A percentile compares a stretch with the other conserved stretches of the same genome.
Conservation (phyloP, 2,888 invertebrate species). For the Celastrina argiolus region DNA sequence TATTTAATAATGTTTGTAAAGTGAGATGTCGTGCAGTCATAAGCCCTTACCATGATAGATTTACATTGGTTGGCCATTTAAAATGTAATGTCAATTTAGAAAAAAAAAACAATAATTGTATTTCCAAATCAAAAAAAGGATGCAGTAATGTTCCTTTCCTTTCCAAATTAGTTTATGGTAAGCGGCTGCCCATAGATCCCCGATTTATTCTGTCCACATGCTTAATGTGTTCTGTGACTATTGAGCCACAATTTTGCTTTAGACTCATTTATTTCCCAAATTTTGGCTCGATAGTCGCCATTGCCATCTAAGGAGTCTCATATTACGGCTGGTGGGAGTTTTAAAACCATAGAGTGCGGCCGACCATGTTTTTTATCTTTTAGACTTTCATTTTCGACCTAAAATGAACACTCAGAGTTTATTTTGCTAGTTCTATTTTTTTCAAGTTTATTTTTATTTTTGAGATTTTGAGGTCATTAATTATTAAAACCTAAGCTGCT, state of each 20-base stretch:
- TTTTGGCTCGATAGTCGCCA: slow-evolving; percentile 33
- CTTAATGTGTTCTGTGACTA: slow-evolving; percentile 38
- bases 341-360: slow-evolving; percentile 49
- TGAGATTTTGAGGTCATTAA: too few relatives aligned
- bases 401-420: slow-evolving; percentile 11
- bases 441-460: background rate
- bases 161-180: slow-evolving; percentile 35
- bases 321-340: slow-evolving; percentile 40
- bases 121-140: slow-evolving; percentile 6
- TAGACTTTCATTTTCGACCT: slow-evolving; percentile 16
- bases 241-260: slow-evolving; percentile 36
- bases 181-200: slow-evolving; percentile 36
- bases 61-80: slow-evolving; percentile 12
- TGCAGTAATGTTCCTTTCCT: slow-evolving; percentile 12
- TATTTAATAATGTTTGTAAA: slow-evolving; percentile 24
- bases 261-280: background rate
- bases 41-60: slow-evolving; percentile 35
- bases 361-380: slow-evolving; percentile 39
- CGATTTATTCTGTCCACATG: slow-evolving; percentile 34
- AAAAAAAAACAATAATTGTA: background rate
- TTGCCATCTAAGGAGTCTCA: slow-evolving; percentile 30
- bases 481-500: slow-evolving; percentile 9
- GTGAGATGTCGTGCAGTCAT: slow-evolving; percentile 36
- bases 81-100: background rate
- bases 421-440: background rate